Conservation (phyloP, 2,888 invertebrate species). For the Drosophila ustulata region DNA sequence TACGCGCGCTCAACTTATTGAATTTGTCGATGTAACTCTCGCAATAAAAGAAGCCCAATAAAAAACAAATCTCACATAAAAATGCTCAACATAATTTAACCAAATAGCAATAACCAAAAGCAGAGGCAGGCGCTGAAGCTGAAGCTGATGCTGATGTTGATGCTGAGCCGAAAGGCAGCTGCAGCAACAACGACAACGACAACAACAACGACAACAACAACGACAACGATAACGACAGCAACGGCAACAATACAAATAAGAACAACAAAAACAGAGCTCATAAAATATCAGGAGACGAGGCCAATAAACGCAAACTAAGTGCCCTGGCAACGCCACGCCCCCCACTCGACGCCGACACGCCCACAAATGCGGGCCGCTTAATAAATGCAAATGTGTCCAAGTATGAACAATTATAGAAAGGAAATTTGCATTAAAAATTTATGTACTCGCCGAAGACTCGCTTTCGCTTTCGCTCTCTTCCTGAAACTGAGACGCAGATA, state of each 20-base stretch:
- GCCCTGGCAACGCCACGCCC: constrained; percentile 40
- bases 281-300: constrained; percentile 53
- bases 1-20: constrained; percentile 1
- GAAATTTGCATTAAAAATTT: constrained; percentile 79
- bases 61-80: constrained; percentile 76
- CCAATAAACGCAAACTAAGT: constrained; percentile 77
- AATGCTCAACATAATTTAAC: constrained; percentile 77
- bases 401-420: constrained; percentile 78
- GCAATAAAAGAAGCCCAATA: constrained; percentile 59
- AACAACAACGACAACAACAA: constrained; percentile 9
- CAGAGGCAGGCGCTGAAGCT: constrained; percentile 15
- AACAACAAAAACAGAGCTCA: constrained; percentile 29
- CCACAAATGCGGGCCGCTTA: constrained; percentile 46
- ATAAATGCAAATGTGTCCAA: constrained; percentile 80
- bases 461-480: neutral
- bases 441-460: constrained; percentile 62
- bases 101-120: constrained; percentile 70
- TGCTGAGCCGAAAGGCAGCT: constrained; percentile 19
- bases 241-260: constrained; percentile 13
- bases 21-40: constrained; percentile 33
- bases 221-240: constrained; percentile 16
- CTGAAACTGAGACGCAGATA: constrained; percentile 21
- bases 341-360: constrained; percentile 7
- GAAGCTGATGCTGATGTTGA: constrained; percentile 2
- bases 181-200: constrained; percentile 19